These are phyloP conservation scores for Siniperca knerii DNA, from an alignment of 2,113 vertebrate species.

Conservation along the genomic window DNA sequence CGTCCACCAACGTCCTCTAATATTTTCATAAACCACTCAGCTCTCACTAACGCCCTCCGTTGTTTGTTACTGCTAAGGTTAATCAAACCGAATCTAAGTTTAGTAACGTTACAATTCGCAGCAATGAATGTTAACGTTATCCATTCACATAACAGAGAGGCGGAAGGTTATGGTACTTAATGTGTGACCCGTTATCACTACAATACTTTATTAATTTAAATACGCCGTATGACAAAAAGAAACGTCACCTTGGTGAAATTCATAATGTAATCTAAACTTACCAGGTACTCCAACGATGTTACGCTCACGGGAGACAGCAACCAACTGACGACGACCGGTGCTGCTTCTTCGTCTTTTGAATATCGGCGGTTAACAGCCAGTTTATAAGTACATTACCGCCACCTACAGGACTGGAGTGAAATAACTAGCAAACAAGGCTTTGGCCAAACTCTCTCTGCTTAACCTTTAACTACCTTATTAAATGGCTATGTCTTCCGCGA, in stretches of 20 bases:
- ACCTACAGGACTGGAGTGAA: constrained; percentile 4
- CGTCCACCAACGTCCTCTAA: fast-evolving
- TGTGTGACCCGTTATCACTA: fast-evolving
- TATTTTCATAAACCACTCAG: not conserved
- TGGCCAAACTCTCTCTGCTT: too few species aligned
- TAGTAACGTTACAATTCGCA: not conserved
- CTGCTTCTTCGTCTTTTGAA: fast-evolving
- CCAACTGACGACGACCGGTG: fast-evolving
- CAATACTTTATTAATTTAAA: not conserved
- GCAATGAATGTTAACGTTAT: not conserved
- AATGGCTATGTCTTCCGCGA: not conserved
- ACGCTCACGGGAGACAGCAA: fast-evolving
- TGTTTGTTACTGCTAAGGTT: not conserved
- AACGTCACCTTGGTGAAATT: too few species aligned
- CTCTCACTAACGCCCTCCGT: fast-evolving
- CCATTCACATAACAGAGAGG: too few species aligned
- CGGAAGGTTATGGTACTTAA: too few species aligned
- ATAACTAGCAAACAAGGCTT: not conserved
- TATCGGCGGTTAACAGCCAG: fast-evolving
- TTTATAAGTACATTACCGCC: not conserved
- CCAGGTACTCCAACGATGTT: fast-evolving
- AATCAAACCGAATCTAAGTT: not conserved
- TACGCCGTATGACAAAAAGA: fast-evolving
- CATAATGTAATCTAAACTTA: not conserved
- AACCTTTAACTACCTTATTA: not conserved